Conservation (phyloP, 1,140 invertebrate species). For the Cydia amplana region DNA sequence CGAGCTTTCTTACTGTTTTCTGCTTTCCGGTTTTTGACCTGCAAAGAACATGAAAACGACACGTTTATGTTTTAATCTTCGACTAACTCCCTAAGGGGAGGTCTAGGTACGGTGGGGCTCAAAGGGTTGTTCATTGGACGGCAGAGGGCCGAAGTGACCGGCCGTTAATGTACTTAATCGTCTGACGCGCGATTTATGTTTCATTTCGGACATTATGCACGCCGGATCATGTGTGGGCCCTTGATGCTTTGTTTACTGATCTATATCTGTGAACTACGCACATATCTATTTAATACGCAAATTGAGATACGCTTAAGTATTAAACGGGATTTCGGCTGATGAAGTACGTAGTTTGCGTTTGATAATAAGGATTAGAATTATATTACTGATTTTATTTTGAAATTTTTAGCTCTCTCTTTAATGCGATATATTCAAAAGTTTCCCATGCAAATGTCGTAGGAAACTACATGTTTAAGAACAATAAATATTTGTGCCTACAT, state of each 20-base stretch:
- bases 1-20: too few species aligned
- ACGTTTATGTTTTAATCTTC: slow-evolving; percentile 2
- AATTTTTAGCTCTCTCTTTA: neutral
- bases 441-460: neutral
- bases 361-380: neutral
- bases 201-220: slow-evolving; percentile 76
- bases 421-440: too few species aligned
- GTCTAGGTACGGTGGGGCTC: neutral
- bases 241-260: slow-evolving; percentile 35
- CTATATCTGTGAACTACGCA: neutral
- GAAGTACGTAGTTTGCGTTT: slow-evolving; percentile 5
- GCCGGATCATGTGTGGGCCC: slow-evolving; percentile 64
- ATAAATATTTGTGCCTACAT: too few species aligned
- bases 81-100: neutral
- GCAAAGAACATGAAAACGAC: neutral
- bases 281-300: neutral
- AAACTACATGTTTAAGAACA: neutral
- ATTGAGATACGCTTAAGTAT: neutral
- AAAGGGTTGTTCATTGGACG: slow-evolving; percentile 73
- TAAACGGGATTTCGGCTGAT: slow-evolving; percentile 1
- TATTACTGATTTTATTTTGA: neutral
- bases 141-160: slow-evolving; percentile 61
- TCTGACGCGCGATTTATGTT: slow-evolving; percentile 75
- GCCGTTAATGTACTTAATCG: slow-evolving; percentile 77
- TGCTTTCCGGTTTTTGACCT: neutral